Conservation (phyloP, 2,113 vertebrate species). For the Ammodytes dubius region DNA sequence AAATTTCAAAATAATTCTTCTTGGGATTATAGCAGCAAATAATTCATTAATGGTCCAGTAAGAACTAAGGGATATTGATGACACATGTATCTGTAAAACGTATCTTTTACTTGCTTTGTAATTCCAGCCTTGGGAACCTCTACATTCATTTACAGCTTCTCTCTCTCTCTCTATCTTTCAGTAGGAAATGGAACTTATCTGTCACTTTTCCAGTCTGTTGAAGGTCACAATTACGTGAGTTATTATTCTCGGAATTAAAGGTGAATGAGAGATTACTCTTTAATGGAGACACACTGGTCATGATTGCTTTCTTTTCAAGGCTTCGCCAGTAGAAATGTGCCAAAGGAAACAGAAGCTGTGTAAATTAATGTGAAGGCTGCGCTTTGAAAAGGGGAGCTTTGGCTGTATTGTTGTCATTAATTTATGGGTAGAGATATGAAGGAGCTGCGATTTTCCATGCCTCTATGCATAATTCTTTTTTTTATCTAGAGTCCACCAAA, state of each 20-base stretch:
- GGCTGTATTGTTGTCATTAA: neutral
- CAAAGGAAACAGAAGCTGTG: slow-evolving; percentile 18
- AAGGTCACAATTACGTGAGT: slow-evolving; percentile 1
- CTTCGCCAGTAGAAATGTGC: neutral
- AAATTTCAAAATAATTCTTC: neutral
- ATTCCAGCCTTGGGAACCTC: slow-evolving; percentile 33
- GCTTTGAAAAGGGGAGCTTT: neutral
- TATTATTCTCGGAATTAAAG: slow-evolving; percentile 18
- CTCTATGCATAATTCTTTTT: neutral
- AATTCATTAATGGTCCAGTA: slow-evolving; percentile 10
- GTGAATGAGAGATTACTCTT: slow-evolving; percentile 29
- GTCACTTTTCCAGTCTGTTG: neutral
- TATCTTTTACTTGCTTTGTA: slow-evolving; percentile 7
- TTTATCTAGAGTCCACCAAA: neutral
- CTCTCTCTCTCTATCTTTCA: slow-evolving; percentile 14
- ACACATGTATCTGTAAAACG: neutral
- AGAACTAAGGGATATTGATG: neutral
- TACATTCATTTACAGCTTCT: slow-evolving; percentile 21
- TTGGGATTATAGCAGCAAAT: neutral
- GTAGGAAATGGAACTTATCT: neutral
- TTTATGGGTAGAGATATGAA: neutral
- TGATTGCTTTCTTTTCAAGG: slow-evolving; percentile 22
- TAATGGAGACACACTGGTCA: slow-evolving; percentile 27
- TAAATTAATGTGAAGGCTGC: neutral
- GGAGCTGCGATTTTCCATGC: neutral